Percentiles rank a stretch among this genome's conserved stretches.
phyloP scores from a whole-genome alignment of 2,113 vertebrate species.

The Trinectes maculatus region DNA sequence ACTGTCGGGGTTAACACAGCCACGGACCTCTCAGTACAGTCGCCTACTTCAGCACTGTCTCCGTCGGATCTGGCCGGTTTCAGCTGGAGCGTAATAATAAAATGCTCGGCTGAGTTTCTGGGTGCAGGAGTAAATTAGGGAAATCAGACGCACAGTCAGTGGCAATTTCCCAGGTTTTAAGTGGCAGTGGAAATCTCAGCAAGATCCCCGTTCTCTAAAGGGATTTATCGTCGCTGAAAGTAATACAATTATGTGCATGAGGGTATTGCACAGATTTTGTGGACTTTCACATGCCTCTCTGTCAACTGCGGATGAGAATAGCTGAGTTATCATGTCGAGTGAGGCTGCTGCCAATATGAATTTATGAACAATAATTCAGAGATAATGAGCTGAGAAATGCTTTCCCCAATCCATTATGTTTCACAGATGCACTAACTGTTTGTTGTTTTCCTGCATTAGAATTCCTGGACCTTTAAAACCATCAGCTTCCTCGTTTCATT shows the following conservation, averaged over 20 bases:
- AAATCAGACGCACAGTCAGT: conserved; percentile 68
- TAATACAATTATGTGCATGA: conserved; percentile 61
- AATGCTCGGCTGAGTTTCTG: conserved; percentile 63
- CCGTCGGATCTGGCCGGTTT: conserved; percentile 57
- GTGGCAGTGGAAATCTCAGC: conserved; percentile 66
- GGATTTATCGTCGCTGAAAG: conserved; percentile 64
- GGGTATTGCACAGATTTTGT: conserved; percentile 44
- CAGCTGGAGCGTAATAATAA: conserved; percentile 61
- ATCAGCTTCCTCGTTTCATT: conserved; percentile 40
- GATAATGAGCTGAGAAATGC: conserved; percentile 54
- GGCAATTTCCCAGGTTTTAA: conserved; percentile 73
- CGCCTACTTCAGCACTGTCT: conserved; percentile 60
- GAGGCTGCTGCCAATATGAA: conserved; percentile 21
- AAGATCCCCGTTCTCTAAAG: conserved; percentile 58
- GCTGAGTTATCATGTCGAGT: conserved; percentile 32
- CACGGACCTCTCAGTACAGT: conserved; percentile 38
- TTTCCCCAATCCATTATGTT: conserved; percentile 55
- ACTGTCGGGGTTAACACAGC: conserved; percentile 56
- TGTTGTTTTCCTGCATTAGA: conserved; percentile 41
- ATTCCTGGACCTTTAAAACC: conserved; percentile 46
- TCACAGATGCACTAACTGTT: conserved; percentile 41
- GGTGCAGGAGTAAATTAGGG: conserved; percentile 70
- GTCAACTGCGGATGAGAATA: conserved; percentile 33
- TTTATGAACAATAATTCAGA: conserved; percentile 52
- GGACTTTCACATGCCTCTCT: conserved; percentile 35